A percentile compares a stretch with the other conserved stretches of the same genome.
Conservation (phyloP, 1,140 invertebrate genomes). For the Sinella curviseta region DNA sequence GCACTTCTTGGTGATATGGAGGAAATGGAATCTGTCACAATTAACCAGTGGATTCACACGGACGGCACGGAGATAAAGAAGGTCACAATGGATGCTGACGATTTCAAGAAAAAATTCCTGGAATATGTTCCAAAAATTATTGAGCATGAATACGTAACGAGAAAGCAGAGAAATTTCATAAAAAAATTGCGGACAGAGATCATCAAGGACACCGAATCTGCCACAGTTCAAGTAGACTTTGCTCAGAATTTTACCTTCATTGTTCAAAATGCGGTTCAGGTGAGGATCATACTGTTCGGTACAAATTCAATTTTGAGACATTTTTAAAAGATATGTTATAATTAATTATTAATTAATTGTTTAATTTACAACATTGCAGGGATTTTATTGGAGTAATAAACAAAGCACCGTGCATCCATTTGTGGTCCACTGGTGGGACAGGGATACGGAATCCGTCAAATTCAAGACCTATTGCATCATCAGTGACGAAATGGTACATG, state of each 20-base stretch:
- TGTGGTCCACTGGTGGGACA: constrained; percentile 27
- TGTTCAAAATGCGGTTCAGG: constrained; percentile 42
- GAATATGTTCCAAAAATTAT: not conserved
- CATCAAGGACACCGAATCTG: not conserved
- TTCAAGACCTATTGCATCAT: not conserved
- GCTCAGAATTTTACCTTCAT: constrained; percentile 44
- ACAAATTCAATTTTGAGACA: not conserved
- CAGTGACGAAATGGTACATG: not conserved
- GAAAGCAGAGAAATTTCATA: not conserved
- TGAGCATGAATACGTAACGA: not conserved
- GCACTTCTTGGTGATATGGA: not conserved
- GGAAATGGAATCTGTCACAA: not conserved
- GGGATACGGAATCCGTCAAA: not conserved
- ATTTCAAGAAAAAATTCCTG: not conserved
- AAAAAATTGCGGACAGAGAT: constrained; percentile 25
- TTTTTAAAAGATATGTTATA: not conserved
- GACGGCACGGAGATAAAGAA: constrained; percentile 7
- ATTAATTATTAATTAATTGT: not conserved
- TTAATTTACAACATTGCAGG: not conserved
- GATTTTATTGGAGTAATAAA: constrained; percentile 38
- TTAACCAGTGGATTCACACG: not conserved
- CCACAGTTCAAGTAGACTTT: constrained; percentile 35
- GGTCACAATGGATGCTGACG: not conserved
- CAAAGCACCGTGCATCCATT: constrained; percentile 46
- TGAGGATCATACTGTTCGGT: not conserved